Base-by-base conservation (phyloP, 2,888 invertebrate genomes). In the Tyria jacobaeae region DNA sequence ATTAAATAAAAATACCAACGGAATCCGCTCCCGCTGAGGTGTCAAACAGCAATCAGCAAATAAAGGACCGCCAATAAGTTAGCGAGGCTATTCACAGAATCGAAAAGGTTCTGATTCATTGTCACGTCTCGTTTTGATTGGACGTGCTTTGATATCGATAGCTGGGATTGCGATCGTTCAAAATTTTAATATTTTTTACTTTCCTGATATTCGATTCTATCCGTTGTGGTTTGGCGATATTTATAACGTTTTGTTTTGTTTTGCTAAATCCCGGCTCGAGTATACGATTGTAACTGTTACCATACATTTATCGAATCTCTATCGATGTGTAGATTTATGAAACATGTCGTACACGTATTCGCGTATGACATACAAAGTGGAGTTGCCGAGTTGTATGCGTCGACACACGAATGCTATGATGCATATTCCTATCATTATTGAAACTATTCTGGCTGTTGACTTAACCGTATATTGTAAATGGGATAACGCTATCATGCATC, bases 81-180 rank as follows among this genome's bases (percentile, higher is more conserved):
- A 90, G 89, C 89, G 80, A 80, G 85, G 84, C 88, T 89, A 92
- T 91, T 91, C 89, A 89, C 83, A 84, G 85, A 86, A 89, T 89
- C 90, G 88, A 86, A 91, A 91, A 89, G 90, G 89, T 88, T 89
- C 87, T 88, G 88, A 90, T 90, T 91, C 92, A 91, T 89, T 91
- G 92, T 92, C 92, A 93, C 93, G 92, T 90, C 90, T 85, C 90
- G 88, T 86, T 91, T 90, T 91, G 91, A 93, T 92, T 92, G 93
- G 90, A 93, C 93, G 94, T 94, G 94, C 93, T 91, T 89, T 91
- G 93, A 89, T 90, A 92, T 82, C 88, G 93, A 92, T 93, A 92
- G 88, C 88, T 77, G 81, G 92, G 93, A 92, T 93, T 91, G 89
- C 83, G 84, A 86, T 86, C 86, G 88, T 84, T 90, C 81, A 78